phyloP scores from a whole-genome alignment of 1,140 invertebrate species.

The Drosophila pachea region DNA sequence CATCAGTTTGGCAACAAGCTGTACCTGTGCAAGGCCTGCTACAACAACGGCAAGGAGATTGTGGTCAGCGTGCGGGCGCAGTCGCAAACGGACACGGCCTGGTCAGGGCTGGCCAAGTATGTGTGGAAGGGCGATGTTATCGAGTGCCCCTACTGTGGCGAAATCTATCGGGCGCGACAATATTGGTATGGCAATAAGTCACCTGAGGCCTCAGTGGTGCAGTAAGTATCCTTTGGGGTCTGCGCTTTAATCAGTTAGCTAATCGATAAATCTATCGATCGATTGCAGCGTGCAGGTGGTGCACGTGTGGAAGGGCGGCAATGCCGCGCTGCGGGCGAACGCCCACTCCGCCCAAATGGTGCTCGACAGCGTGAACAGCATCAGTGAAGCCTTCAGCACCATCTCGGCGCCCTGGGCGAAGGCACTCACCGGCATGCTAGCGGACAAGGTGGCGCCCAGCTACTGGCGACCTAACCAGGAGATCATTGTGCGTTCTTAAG shows the following conservation, averaged over 20 bases:
- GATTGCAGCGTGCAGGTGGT: slow-evolving; percentile 82
- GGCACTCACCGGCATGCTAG: slow-evolving; percentile 85
- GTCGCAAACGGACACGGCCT: slow-evolving; percentile 84
- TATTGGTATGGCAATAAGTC: slow-evolving; percentile 92
- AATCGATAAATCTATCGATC: slow-evolving; percentile 1
- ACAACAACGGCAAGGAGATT: slow-evolving; percentile 78
- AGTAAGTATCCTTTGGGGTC: slow-evolving; percentile 49
- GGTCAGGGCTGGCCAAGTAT: slow-evolving; percentile 87
- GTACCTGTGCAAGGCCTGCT: slow-evolving; percentile 85
- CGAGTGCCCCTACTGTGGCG: slow-evolving; percentile 89
- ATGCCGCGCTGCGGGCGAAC: slow-evolving; percentile 77
- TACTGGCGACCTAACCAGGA: slow-evolving; percentile 91
- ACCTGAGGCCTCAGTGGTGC: slow-evolving; percentile 84
- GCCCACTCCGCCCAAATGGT: slow-evolving; percentile 88
- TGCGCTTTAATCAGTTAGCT: neutral
- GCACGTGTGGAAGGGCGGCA: slow-evolving; percentile 89
- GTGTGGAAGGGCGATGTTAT: slow-evolving; percentile 91
- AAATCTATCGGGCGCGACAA: slow-evolving; percentile 89
- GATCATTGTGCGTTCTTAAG: slow-evolving; percentile 81
- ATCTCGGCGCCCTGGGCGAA: slow-evolving; percentile 86
- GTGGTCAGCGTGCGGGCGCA: slow-evolving; percentile 82
- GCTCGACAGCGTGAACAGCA: slow-evolving; percentile 86
- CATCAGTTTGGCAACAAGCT: slow-evolving; percentile 89
- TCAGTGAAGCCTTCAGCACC: slow-evolving; percentile 85
- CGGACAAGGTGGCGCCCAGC: slow-evolving; percentile 87